Evolutionary conservation across 2,888 invertebrate genomes (phyloP), one percentile per base, ranked within the genome.

Genomic region (Erebia palarica): DNA sequence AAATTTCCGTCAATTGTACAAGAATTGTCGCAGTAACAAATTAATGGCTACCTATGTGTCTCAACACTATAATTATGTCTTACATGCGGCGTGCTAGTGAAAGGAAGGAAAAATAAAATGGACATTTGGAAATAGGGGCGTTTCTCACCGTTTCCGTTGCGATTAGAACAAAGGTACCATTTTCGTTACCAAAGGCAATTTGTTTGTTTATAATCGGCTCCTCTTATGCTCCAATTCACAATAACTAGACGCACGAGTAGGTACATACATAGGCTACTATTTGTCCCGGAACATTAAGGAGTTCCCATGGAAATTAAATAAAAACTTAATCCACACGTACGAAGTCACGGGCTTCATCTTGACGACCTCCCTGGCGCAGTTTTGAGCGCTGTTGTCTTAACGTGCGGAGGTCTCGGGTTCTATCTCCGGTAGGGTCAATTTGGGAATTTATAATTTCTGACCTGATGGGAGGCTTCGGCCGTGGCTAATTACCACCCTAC

Each of bases 1-100:
- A 44, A 60, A 65, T 68, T 53, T 70, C 55, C 68, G 42, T 53
- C 68, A 66, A 18, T 72, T 65, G 60, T 65, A 65, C 58, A 49
- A 63, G 61, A 59, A 60, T 65, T 69, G 65, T 72, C 66, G 49
- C 55, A 65, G 68, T 68, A 8, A 44, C 68, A 71, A 70, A 74
- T 74, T 74, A 70, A 82, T 76, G 73, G 79, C 80, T 21, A 47
- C 61, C 80, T 21, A 47, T 47, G 16, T 74, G 75, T 79, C 73
- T 58, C 68, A 74, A 74, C 61, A 67, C 68, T 65, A 65, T 71
- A 75, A 75, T 75, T 75, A 74, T 69, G 73, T 71, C 67, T 74
- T 74, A 74, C 72, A 71, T 67, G 67, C 61, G 73, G 49, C 55
- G 59, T 60, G 68, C 64, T 36, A 65, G 75, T 74, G 76, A 76